Evolutionary conservation across 1,140 invertebrate species (phyloP).

Genomic region (Drosophila kurseongensis): DNA sequence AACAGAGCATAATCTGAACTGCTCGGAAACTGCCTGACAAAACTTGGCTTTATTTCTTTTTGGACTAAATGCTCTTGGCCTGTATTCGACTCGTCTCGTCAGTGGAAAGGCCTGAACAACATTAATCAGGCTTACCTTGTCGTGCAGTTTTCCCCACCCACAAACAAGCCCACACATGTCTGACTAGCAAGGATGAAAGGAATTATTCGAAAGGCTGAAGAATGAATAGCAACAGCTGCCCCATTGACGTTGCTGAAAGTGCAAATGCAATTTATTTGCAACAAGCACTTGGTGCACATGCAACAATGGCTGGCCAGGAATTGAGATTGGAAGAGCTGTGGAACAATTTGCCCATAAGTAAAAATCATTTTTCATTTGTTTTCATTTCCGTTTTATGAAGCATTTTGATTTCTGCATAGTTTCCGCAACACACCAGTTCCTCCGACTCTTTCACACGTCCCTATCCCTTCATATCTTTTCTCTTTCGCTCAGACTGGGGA

Average conservation of each 20-base stretch:
- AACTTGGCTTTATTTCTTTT: conserved; percentile 2
- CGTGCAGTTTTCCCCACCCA: conserved; percentile 20
- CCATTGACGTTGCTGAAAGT: conserved; percentile 50
- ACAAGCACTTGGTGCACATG: conserved; percentile 49
- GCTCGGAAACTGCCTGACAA: background rate
- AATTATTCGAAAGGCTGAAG: conserved; percentile 6
- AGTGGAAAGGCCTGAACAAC: conserved; percentile 15
- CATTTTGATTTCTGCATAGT: conserved; percentile 73
- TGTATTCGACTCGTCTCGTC: conserved; percentile 19
- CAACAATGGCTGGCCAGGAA: conserved; percentile 7
- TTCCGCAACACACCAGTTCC: conserved; percentile 22
- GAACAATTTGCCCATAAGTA: conserved; percentile 71
- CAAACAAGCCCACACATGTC: conserved; percentile 16
- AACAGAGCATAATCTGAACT: background rate
- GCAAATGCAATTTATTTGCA: conserved; percentile 68
- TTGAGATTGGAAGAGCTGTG: conserved; percentile 12
- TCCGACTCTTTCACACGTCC: background rate
- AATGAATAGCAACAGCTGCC: conserved; percentile 36
- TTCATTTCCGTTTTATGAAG: conserved; percentile 77
- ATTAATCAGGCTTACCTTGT: conserved; percentile 45
- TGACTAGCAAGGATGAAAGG: conserved; percentile 6
- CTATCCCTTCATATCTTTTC: background rate
- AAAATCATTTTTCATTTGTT: conserved; percentile 82
- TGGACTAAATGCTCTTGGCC: conserved; percentile 11
- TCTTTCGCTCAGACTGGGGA: conserved; percentile 3